Percentiles rank a stretch among this genome's conserved stretches.
Conservation (phyloP, 2,797 vertebrate species). For the Tangara arthus region DNA sequence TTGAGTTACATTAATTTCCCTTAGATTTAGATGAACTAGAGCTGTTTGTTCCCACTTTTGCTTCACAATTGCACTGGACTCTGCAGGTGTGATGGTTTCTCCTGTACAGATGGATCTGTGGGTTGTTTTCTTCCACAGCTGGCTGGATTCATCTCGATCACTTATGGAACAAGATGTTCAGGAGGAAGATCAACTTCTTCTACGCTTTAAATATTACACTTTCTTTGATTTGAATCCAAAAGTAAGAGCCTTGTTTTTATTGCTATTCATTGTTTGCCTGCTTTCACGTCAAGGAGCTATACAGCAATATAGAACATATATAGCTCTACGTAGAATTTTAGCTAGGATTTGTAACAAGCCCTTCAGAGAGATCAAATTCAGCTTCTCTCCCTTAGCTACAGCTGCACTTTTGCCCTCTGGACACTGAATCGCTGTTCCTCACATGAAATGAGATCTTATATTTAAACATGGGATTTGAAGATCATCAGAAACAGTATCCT, state of each 20-base stretch:
- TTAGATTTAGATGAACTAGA: background rate
- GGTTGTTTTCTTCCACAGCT: conserved; percentile 76
- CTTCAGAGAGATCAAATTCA: background rate
- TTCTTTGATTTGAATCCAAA: conserved; percentile 99
- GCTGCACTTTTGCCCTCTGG: conserved; percentile 6
- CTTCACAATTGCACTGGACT: background rate
- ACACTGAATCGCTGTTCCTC: background rate
- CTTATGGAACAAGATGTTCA: conserved; percentile 94
- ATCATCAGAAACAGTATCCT: background rate
- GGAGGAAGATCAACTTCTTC: conserved; percentile 86
- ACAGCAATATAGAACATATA: background rate
- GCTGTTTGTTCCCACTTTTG: background rate
- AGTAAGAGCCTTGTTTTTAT: conserved; percentile 76
- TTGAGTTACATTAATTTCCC: background rate
- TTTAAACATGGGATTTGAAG: background rate
- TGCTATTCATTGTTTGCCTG: background rate
- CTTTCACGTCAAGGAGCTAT: background rate
- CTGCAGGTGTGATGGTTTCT: background rate
- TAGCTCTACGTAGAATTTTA: background rate
- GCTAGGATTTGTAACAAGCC: background rate
- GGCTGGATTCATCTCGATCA: conserved; percentile 95
- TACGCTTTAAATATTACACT: conserved; percentile 96
- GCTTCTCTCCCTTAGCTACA: background rate
- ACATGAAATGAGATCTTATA: background rate
- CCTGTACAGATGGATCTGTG: background rate